Evolutionary conservation across 1,140 invertebrate genomes (phyloP), one percentile per base, ranked within the genome.

Genomic region (Acromyrmex charruanus): DNA sequence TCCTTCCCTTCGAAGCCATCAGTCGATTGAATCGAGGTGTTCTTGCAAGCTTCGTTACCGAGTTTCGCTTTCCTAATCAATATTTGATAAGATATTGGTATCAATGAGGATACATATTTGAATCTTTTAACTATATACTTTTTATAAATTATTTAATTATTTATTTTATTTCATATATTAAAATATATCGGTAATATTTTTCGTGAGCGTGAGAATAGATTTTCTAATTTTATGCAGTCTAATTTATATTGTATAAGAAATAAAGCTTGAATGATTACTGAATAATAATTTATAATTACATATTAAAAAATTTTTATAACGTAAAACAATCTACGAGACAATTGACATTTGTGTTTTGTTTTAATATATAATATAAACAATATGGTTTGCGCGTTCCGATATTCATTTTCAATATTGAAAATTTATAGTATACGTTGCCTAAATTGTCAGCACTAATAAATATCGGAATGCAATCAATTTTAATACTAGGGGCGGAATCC

Each of bases 11-110:
- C 6, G 12, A 18, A 44, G 9, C 9, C 77, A n/a, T 39, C 35
- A 5, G 12, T 51, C 51, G 28, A 5, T 66, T 10, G n/a, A 16
- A 66, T 14, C 0, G 39, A 80, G 28, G 12, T 9, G 39, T 35
- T 9, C 35, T 81, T 81, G 63, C 51, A 71, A 81, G 51, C 53
- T n/a, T 10, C 31, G 31, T 81, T 71, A 58, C 21, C 49, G n/a
- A 69, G 51, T 12, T 59, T 35, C 5, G 21, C 3, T 58, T 21
- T n/a, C 9, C 0, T 28, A 1, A 51, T 66, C 4, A 21, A 53
- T 79, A 16, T 51, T 44, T 39, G 59, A 51, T 25, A 53, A 31
- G 61, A 21, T 66, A 66, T 77, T 0, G 7, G 18, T n/a, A n/a
- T 77, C 31, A 18, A 44, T 63, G 1, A 61, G 1, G 0, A 9